Base-by-base conservation (phyloP, 2,888 invertebrate genomes). In the Oligia latruncula region DNA sequence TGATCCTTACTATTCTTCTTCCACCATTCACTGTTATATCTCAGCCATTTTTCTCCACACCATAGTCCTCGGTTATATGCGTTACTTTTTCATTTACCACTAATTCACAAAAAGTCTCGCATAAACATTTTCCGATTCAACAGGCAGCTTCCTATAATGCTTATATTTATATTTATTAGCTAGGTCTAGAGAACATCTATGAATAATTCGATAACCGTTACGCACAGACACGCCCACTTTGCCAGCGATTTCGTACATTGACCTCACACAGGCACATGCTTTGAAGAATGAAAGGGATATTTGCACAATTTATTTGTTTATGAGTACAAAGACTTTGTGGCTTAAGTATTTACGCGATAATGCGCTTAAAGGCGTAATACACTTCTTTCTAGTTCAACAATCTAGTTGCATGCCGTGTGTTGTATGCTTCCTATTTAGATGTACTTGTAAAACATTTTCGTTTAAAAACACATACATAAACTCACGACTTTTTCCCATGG, bases 221-320 rank as follows among this genome's bases (percentile, higher is more conserved):
- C 79, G 71, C 65, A 80, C 77, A 77, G 76, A 66, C 86, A 86
- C 87, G 88, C 89, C 90, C 83, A 89, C 90, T 91, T 86, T 79
- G 82, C 81, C 20, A 58, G 89, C 87, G 52, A 87, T 92, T 91
- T 91, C 87, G 93, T 83, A 70, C 91, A 78, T 90, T 91, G 92
- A 92, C 92, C 92, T 83, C 81, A 60, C 49, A 46, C 68, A n/a
- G 68, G 71, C 67, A 80, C 75, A 67, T 74, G 71, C 65, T 75
- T 55, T 49, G 55, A 77, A 82, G 74, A 79, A 68, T 68, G 46
- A 73, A 60, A 85, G 72, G 86, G 74, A 78, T 75, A 87, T 89
- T 84, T 84, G 65, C 78, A 73, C 58, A 72, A 77, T 78, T 78
- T 81, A 76, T 75, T 78, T 80, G 68, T 80, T 79, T 71, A 66